Percentiles rank a stretch among this genome's conserved stretches.
phyloP scores from a whole-genome alignment of 1,140 invertebrate species.

The Neodiprion virginianus region DNA sequence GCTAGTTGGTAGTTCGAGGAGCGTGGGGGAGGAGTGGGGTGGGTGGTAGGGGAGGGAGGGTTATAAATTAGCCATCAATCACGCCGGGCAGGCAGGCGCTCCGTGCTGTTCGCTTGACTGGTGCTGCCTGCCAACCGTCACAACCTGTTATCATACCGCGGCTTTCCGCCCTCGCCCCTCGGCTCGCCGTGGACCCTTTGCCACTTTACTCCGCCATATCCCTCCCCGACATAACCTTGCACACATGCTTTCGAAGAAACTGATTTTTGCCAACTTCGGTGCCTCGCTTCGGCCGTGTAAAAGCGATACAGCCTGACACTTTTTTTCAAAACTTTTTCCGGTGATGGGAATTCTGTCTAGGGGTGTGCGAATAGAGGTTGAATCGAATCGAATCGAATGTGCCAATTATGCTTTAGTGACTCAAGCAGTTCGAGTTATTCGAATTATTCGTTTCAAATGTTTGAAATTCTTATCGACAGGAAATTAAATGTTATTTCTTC shows the following conservation, averaged over 20 bases:
- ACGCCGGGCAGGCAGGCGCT: background rate
- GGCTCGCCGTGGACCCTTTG: background rate
- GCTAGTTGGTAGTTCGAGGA: background rate
- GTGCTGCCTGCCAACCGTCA: background rate
- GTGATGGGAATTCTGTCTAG: no score
- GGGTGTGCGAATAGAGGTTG: no score
- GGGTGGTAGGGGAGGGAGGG: background rate
- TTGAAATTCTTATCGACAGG: no score
- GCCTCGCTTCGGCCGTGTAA: background rate
- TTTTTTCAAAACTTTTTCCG: no score
- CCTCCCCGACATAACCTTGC: no score
- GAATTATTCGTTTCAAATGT: no score
- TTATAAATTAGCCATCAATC: conserved; percentile 7
- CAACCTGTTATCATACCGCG: background rate
- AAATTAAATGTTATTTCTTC: no score
- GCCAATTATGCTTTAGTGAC: no score
- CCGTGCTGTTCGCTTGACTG: background rate
- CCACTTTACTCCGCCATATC: background rate
- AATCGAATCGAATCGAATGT: no score
- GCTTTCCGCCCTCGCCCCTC: no score
- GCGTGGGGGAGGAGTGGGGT: background rate
- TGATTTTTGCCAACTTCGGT: background rate
- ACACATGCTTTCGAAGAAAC: background rate
- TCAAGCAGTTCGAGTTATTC: no score
- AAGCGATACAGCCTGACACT: no score